These are phyloP conservation scores for Sebastes glaucus DNA, from an alignment of 2,797 vertebrate genomes.

Conservation along the genomic window DNA sequence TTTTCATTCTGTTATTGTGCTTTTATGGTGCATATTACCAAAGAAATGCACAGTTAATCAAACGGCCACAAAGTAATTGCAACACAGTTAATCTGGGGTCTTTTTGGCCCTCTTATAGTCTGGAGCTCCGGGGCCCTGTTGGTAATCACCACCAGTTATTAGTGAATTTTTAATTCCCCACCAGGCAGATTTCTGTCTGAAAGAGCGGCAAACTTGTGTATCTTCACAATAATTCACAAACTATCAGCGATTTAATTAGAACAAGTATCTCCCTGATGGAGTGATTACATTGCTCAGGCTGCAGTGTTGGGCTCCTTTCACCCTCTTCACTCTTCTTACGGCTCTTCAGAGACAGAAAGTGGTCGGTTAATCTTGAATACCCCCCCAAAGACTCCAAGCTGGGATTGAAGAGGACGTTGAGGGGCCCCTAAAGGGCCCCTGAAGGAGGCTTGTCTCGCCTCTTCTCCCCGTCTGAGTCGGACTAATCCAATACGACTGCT, in stretches of 20 bases:
- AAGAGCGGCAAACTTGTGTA: neutral
- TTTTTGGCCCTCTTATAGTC: neutral
- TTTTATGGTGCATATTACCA: neutral
- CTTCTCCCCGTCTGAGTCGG: neutral
- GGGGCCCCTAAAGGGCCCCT: neutral
- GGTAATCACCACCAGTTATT: neutral
- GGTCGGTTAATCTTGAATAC: neutral
- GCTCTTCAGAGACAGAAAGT: neutral
- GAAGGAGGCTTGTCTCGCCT: neutral
- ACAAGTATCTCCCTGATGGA: neutral
- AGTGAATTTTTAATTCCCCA: neutral
- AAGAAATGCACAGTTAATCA: neutral
- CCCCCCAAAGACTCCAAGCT: neutral
- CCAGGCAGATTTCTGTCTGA: neutral
- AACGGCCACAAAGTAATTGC: neutral
- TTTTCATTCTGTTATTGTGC: neutral
- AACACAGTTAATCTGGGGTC: neutral
- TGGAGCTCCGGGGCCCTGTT: neutral
- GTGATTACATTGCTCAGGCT: neutral
- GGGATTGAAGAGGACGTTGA: neutral
- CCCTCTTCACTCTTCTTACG: neutral
- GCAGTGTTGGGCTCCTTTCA: neutral
- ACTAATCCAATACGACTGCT: constrained; percentile 53
- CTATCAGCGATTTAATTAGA: neutral
- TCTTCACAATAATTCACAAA: neutral